phyloP scores from a whole-genome alignment of 2,113 vertebrate species.

The Nothobranchius kuhntae region DNA sequence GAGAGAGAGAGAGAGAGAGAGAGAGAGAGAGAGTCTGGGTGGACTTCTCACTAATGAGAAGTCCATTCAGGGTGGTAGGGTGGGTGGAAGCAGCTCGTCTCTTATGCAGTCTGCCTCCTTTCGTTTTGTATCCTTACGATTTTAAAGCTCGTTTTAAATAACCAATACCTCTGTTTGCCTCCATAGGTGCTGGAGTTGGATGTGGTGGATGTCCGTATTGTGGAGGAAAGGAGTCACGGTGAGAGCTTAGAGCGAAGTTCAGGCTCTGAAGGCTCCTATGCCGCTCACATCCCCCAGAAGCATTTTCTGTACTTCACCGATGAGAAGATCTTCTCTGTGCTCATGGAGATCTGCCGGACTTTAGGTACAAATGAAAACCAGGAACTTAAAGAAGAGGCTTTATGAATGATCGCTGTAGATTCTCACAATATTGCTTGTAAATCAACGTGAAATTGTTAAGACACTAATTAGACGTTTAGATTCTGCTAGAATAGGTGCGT shows the following conservation, averaged over 20 bases:
- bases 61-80: too few species aligned
- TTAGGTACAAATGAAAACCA: constrained; percentile 72
- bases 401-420: too few species aligned
- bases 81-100: too few species aligned
- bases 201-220: constrained; percentile 84
- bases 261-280: rapidly evolving
- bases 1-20: too few species aligned
- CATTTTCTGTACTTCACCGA: constrained; percentile 91
- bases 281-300: constrained; percentile 75
- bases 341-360: constrained; percentile 85
- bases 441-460: too few species aligned
- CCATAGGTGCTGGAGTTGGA: constrained; percentile 87
- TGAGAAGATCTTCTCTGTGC: constrained; percentile 80
- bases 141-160: background rate
- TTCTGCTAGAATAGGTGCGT: background rate
- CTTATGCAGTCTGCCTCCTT: too few species aligned
- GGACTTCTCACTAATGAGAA: too few species aligned
- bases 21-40: too few species aligned
- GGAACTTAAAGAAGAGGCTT: background rate
- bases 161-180: background rate
- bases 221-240: constrained; percentile 81
- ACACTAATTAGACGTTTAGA: too few species aligned
- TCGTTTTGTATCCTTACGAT: background rate
- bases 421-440: too few species aligned
- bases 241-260: constrained; percentile 11